phyloP scores from a whole-genome alignment of 2,797 vertebrate genomes.

The Pseudochromis fuscus region DNA sequence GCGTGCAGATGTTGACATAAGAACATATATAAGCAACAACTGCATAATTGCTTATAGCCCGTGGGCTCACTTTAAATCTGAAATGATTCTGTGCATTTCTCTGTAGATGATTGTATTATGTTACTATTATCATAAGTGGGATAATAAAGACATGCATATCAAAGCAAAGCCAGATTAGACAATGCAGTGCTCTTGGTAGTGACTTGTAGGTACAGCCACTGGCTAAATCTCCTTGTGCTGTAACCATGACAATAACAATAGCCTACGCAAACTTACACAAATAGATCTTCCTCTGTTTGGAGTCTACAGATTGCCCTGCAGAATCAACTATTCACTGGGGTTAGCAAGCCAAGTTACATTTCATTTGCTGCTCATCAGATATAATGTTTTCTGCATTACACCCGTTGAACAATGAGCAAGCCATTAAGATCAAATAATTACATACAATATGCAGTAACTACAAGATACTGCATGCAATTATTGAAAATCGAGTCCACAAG shows the following conservation, averaged over 20 bases:
- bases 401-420: constrained; percentile 64
- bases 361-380: constrained; percentile 85
- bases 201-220: constrained; percentile 61
- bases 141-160: constrained; percentile 61
- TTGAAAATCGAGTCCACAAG: constrained; percentile 2
- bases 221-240: constrained; percentile 59
- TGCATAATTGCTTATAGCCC: constrained; percentile 47
- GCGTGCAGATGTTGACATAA: constrained; percentile 50
- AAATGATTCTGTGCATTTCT: constrained; percentile 49
- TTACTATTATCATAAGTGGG: constrained; percentile 64
- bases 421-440: constrained; percentile 51
- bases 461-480: neutral
- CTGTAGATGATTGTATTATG: constrained; percentile 58
- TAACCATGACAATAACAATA: constrained; percentile 79
- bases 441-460: neutral
- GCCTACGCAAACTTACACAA: constrained; percentile 69
- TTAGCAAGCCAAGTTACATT: constrained; percentile 81
- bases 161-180: constrained; percentile 58
- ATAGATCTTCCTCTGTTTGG: constrained; percentile 71
- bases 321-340: constrained; percentile 82
- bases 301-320: constrained; percentile 47
- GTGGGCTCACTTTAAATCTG: constrained; percentile 41
- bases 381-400: constrained; percentile 85
- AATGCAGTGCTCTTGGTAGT: constrained; percentile 50
- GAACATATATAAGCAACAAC: constrained; percentile 55